Percentiles rank a stretch among this genome's conserved stretches.
These are phyloP conservation scores for Gobio gobio DNA, from an alignment of 2,113 vertebrate species.

Conservation along the genomic window DNA sequence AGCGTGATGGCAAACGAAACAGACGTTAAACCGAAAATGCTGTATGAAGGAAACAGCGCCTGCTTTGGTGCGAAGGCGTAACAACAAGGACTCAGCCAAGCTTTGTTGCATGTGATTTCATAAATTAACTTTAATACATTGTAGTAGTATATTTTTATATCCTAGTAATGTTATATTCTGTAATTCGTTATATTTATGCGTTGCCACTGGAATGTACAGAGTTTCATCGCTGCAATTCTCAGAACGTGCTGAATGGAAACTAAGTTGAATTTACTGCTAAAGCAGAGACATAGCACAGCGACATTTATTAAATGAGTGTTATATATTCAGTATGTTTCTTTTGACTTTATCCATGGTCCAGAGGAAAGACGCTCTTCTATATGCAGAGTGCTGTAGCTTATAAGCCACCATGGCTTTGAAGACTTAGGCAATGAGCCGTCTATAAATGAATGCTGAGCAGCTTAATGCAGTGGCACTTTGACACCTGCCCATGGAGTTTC, in stretches of 20 bases:
- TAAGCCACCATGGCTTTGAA: constrained; percentile 26
- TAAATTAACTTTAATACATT: not conserved
- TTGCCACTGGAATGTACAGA: not conserved
- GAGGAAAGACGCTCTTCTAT: not conserved
- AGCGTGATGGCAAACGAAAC: not conserved
- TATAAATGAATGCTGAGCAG: constrained; percentile 69
- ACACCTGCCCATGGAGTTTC: constrained; percentile 65
- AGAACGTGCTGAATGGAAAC: not conserved
- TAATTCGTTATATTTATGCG: not conserved
- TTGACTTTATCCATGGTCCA: not conserved
- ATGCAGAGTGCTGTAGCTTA: not conserved
- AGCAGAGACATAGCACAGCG: not conserved
- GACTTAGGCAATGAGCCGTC: constrained; percentile 31
- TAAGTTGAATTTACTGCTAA: not conserved
- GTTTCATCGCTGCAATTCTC: not conserved
- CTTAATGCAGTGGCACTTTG: constrained; percentile 54
- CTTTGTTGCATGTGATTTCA: not conserved
- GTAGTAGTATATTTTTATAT: not conserved
- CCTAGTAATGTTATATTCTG: not conserved
- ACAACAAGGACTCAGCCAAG: not conserved
- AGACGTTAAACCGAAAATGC: not conserved
- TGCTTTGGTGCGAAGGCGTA: not conserved
- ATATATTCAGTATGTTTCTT: not conserved
- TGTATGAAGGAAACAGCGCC: constrained; percentile 39
- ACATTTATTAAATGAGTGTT: not conserved